phyloP scores from a whole-genome alignment of 2,113 vertebrate genomes.

The Cnemophilus loriae region DNA sequence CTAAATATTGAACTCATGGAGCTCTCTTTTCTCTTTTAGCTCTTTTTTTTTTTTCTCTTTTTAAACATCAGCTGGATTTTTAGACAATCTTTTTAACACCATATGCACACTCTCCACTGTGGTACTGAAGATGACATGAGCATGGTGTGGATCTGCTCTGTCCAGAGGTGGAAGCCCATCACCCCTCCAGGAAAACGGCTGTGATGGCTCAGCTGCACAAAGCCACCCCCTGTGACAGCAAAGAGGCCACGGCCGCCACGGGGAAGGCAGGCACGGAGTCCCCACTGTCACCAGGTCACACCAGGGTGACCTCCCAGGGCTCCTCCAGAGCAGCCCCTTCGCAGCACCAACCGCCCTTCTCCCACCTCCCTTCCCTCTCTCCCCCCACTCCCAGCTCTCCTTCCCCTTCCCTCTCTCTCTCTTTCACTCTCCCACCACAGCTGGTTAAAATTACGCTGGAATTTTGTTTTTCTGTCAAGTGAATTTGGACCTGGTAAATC shows the following conservation, averaged over 20 bases:
- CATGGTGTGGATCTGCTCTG: neutral
- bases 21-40: neutral
- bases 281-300: neutral
- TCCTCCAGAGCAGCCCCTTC: neutral
- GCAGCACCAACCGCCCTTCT: neutral
- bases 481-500: conserved; percentile 74
- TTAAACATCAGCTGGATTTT: neutral
- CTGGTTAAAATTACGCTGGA: conserved; percentile 77
- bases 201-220: neutral
- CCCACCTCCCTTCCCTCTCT: neutral
- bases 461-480: conserved; percentile 78
- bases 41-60: neutral
- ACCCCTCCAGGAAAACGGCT: neutral
- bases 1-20: neutral
- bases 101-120: neutral
- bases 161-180: neutral
- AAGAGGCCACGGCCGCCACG: accelerated
- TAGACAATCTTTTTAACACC: neutral
- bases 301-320: neutral
- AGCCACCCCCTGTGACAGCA: neutral
- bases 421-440: conserved; percentile 65
- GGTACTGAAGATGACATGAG: accelerated
- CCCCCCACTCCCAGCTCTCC: neutral
- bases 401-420: conserved; percentile 31
- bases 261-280: neutral